These are phyloP conservation scores for Urocolius indicus DNA, from an alignment of 2,113 vertebrate genomes.

Conservation along the genomic window DNA sequence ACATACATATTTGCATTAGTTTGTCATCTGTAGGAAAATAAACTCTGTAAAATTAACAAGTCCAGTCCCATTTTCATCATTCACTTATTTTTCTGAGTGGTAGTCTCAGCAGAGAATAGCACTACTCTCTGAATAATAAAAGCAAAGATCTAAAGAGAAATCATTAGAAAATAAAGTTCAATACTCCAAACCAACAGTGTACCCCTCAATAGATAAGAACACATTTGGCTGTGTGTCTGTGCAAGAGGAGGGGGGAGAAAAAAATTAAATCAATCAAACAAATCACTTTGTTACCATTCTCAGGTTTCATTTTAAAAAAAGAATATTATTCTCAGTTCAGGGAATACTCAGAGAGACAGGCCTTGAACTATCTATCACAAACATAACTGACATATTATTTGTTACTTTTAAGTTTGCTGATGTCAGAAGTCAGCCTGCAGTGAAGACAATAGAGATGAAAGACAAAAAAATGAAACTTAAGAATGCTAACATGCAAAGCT, in stretches of 20 bases:
- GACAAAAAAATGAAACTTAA: not conserved
- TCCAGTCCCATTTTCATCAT: not conserved
- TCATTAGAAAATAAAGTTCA: accelerated
- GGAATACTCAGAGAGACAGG: not conserved
- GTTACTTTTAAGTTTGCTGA: not conserved
- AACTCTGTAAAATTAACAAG: not conserved
- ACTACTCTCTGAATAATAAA: not conserved
- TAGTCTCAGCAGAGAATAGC: not conserved
- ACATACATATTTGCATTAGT: not conserved
- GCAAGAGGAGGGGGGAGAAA: not conserved
- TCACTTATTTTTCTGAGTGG: not conserved
- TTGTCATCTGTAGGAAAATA: not conserved
- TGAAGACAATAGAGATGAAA: not conserved
- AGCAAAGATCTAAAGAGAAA: not conserved
- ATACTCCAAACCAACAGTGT: not conserved
- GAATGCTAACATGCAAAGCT: not conserved
- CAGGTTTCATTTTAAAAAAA: not conserved
- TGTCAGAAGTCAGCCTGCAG: not conserved
- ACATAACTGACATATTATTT: not conserved
- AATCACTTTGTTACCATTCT: not conserved
- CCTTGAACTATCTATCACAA: not conserved
- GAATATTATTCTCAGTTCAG: not conserved
- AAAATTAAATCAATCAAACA: not conserved
- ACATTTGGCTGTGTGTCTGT: not conserved
- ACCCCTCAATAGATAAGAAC: not conserved